Percentiles rank a stretch among this genome's conserved stretches.
These are phyloP conservation scores for Himantopus leucocephalus DNA, from an alignment of 2,113 vertebrate species.

Conservation along the genomic window DNA sequence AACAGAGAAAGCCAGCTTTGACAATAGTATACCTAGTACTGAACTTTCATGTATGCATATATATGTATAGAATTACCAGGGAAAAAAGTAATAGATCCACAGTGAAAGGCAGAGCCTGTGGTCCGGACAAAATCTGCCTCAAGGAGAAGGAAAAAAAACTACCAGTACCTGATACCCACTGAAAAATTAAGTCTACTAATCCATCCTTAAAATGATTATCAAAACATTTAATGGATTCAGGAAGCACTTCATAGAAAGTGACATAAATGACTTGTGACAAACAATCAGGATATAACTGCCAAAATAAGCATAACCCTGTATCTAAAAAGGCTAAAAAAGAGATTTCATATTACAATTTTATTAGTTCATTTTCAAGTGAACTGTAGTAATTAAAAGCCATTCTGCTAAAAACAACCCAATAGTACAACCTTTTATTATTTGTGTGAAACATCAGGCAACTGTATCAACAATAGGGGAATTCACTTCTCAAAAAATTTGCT, in stretches of 20 bases:
- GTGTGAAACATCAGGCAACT: not conserved
- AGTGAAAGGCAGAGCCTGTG: not conserved
- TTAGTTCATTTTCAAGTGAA: not conserved
- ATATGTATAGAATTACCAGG: not conserved
- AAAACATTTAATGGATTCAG: conserved; percentile 51
- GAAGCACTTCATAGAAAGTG: conserved; percentile 68
- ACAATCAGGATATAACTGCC: conserved; percentile 67
- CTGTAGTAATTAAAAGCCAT: not conserved
- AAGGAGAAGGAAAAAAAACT: not conserved
- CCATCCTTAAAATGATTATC: conserved; percentile 66
- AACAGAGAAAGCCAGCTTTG: not conserved
- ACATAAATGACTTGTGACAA: conserved; percentile 64
- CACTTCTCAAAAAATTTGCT: not conserved
- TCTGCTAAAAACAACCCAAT: not conserved
- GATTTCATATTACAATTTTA: not conserved
- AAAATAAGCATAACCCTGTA: not conserved
- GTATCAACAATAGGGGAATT: not conserved
- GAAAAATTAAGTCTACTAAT: conserved; percentile 56
- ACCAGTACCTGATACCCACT: conserved; percentile 72
- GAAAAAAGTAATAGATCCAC: not conserved
- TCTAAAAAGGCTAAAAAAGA: not conserved
- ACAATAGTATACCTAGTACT: not conserved
- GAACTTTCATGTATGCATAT: not conserved
- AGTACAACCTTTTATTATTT: not conserved
- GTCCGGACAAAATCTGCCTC: not conserved